phyloP scores from a whole-genome alignment of 2,888 invertebrate genomes.

The Halictus quadricinctus region DNA sequence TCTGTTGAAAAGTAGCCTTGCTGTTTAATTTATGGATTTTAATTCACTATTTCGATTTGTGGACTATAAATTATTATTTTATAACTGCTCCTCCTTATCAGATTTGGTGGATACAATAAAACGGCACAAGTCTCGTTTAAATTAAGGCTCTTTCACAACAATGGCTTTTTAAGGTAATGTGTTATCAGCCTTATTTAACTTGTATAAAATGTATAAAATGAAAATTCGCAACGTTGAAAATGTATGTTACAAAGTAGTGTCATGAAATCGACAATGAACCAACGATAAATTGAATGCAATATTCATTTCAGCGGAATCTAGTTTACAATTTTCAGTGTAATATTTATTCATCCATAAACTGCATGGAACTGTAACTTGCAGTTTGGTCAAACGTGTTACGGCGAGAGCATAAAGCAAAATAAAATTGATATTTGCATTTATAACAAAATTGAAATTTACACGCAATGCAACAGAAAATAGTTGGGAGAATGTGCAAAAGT shows the following conservation, averaged over 20 bases:
- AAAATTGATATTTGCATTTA: slow-evolving; percentile 2
- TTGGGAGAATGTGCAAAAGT: background rate
- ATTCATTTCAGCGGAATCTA: background rate
- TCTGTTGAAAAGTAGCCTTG: background rate
- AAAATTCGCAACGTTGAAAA: background rate
- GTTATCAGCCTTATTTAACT: background rate
- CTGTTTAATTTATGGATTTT: background rate
- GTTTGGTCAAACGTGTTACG: background rate
- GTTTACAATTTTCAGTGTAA: background rate
- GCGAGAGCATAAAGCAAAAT: background rate
- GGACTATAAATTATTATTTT: background rate
- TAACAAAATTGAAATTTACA: background rate
- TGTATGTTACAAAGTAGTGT: background rate
- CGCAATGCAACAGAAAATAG: background rate
- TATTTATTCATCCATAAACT: slow-evolving; percentile 1
- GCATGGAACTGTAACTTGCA: slow-evolving; percentile 1
- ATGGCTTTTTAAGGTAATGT: background rate
- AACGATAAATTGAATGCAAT: slow-evolving; percentile 3
- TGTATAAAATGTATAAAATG: background rate
- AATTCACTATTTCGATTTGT: background rate
- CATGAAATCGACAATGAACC: background rate
- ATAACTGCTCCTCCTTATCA: background rate
- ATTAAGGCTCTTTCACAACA: background rate
- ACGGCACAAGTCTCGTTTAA: background rate
- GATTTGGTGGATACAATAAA: background rate